These are phyloP conservation scores for Xestia sexstrigata DNA, from an alignment of 2,888 invertebrate species.

Conservation along the genomic window DNA sequence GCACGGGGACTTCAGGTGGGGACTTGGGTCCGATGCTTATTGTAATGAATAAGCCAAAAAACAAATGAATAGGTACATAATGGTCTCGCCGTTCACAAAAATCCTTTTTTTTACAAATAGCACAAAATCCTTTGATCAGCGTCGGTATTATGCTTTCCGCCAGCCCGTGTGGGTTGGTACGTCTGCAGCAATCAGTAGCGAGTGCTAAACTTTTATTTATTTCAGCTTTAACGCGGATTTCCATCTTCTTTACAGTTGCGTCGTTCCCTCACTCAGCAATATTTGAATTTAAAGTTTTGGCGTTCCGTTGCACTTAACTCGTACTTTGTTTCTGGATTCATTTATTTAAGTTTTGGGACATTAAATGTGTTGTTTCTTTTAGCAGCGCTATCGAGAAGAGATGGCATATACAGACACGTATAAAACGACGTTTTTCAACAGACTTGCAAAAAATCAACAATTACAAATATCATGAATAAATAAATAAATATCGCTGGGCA, in stretches of 20 bases:
- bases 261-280: slow-evolving; percentile 1
- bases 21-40: too few species aligned
- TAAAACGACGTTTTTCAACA: not conserved
- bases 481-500: too few species aligned
- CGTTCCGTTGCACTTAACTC: not conserved
- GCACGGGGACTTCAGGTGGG: too few species aligned
- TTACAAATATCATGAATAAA: not conserved
- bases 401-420: not conserved
- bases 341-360: not conserved
- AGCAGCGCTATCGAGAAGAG: not conserved
- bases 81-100: not conserved
- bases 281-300: slow-evolving; percentile 31
- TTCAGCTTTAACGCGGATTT: slow-evolving; percentile 37
- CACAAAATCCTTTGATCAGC: not conserved
- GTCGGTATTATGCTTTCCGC: slow-evolving; percentile 9
- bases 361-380: not conserved
- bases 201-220: slow-evolving; percentile 57
- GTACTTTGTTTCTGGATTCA: not conserved
- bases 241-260: slow-evolving; percentile 13
- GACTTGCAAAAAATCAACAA: not conserved
- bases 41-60: too few species aligned
- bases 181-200: slow-evolving; percentile 45
- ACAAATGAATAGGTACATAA: not conserved
- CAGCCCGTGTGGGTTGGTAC: slow-evolving; percentile 6
- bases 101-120: not conserved